Base-by-base conservation (phyloP, 2,888 invertebrate genomes). In the Timandra comae region DNA sequence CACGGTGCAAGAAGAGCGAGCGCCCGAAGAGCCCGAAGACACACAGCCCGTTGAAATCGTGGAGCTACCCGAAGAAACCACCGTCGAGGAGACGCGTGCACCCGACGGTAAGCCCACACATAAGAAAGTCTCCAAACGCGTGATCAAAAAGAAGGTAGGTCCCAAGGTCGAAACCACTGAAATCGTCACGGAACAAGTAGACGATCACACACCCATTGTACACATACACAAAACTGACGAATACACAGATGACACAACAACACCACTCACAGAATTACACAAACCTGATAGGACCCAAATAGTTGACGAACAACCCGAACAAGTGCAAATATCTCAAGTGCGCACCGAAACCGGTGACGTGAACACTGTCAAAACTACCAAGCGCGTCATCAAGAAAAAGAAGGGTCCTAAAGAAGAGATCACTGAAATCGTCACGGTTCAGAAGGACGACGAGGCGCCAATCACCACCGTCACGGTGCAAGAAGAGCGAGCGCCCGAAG, bases 101-200 rank as follows among this genome's bases (percentile, higher is more conserved):
- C 46, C 59, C 10, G 52, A 67, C 41, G 46, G 63, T 41, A 59
- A 55, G 60, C 43, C 50, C 31, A 46, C 52, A 64, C 10, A 61
- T 22, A 56, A 27, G 33, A 78, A 22, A 28, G 74, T 44, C 38
- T 11, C 45, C 49, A 29, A 51, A 64, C 29, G 12, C 42, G 46
- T 56, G 1, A 62, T 55, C 22, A 64, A 63, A 33, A 49, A 68
- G 46, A 57, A 56, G 24, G 57, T 59, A 36, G 67, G 62, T 21
- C 64, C 49, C 3, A 49, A 36, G 10, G 9, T 37, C n/a, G 34
- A 38, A 29, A 41, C 41, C 0, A 48, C 42, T 4, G 29, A 43
- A 22, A 33, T 33, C 8, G 74, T 71, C 46, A 68, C 57, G 53
- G 49, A 65, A 45, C 41, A 77, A 65, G 56, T 84, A 59, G 57